Percentiles rank a stretch among this genome's conserved stretches.
Evolutionary conservation across 2,113 vertebrate genomes (phyloP).

Genomic region (Tauraco erythrolophus): DNA sequence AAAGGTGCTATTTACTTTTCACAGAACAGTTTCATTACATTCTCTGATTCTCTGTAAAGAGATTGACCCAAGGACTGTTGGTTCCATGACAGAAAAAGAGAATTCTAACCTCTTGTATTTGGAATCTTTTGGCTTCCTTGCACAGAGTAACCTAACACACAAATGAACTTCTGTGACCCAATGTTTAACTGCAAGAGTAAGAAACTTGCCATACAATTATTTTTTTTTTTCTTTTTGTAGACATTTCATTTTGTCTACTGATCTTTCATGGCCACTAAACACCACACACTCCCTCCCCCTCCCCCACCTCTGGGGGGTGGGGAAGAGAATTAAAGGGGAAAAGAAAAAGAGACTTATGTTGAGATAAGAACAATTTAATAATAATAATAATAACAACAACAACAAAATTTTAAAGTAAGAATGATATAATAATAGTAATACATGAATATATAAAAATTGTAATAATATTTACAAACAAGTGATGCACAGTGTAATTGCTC

Average conservation of each 20-base stretch:
- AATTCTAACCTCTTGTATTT: not conserved
- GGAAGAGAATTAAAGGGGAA: too few species aligned
- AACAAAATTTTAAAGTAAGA: too few species aligned
- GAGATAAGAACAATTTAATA: too few species aligned
- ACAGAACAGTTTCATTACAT: not conserved
- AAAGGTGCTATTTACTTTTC: not conserved
- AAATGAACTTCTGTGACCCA: not conserved
- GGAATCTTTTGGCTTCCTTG: not conserved
- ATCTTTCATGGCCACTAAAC: too few species aligned
- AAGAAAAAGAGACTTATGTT: too few species aligned
- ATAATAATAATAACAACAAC: too few species aligned
- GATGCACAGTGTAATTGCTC: too few species aligned
- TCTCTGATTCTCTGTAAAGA: not conserved
- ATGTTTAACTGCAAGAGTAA: not conserved
- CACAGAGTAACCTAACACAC: not conserved
- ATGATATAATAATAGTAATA: too few species aligned
- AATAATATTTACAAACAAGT: too few species aligned
- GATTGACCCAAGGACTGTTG: not conserved
- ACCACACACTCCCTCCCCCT: too few species aligned
- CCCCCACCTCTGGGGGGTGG: too few species aligned
- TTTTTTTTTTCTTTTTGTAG: not conserved
- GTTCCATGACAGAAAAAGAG: not conserved
- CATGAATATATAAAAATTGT: too few species aligned
- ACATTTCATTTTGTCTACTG: not conserved
- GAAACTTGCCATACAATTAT: rapidly evolving